A percentile compares a stretch with the other conserved stretches of the same genome.
Evolutionary conservation across 2,797 vertebrate species (phyloP).

Genomic region (Hipposideros larvatus): DNA sequence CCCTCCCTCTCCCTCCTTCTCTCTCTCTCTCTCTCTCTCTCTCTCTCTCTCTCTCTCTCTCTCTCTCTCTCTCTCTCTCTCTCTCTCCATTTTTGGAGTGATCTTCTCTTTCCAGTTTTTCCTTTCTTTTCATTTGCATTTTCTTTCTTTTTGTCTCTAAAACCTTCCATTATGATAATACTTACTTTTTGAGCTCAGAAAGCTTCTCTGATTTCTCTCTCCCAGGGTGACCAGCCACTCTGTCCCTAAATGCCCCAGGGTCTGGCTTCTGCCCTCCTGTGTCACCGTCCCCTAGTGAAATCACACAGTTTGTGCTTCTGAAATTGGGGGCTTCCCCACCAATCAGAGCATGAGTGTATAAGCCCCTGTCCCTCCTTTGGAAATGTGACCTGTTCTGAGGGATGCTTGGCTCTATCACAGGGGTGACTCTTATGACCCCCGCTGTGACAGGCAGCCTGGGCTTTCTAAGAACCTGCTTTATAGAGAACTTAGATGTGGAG

Average conservation of each 20-base stretch:
- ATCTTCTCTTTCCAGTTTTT: background rate
- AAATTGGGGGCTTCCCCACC: background rate
- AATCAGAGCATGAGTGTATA: background rate
- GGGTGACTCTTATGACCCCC: background rate
- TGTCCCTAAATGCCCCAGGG: background rate
- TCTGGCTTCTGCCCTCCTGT: background rate
- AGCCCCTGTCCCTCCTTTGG: background rate
- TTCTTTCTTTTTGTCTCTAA: background rate
- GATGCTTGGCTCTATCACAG: background rate
- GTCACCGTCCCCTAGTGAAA: background rate
- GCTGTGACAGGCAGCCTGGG: background rate
- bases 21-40: accelerated
- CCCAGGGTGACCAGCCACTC: background rate
- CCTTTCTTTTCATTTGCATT: background rate
- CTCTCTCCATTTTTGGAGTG: background rate
- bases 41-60: accelerated
- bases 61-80: accelerated
- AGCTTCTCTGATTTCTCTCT: background rate
- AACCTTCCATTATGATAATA: background rate
- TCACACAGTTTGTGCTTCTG: background rate
- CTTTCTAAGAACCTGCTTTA: background rate
- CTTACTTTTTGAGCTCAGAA: background rate
- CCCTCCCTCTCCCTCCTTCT: too few species aligned
- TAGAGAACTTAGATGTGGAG: background rate
- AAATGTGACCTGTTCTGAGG: background rate